Evolutionary conservation across 2,888 invertebrate species (phyloP).

Genomic region (Cepaea hortensis): DNA sequence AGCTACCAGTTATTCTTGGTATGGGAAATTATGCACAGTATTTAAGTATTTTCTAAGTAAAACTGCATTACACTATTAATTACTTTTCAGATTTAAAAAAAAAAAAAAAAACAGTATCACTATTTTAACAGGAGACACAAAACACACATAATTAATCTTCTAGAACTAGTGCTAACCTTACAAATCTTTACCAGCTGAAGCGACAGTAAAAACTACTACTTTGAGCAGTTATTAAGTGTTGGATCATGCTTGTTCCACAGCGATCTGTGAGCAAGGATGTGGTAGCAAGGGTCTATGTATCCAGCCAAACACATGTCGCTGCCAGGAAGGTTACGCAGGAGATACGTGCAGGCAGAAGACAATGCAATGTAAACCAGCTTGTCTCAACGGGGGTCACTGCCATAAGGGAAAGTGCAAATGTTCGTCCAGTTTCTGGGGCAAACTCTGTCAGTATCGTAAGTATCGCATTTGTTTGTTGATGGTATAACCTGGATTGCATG

Average conservation of each 20-base stretch:
- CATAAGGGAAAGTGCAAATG: slow-evolving; percentile 70
- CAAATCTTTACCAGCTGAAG: not conserved
- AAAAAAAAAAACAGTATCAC: no score
- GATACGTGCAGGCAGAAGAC: slow-evolving; percentile 61
- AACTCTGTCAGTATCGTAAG: slow-evolving; percentile 70
- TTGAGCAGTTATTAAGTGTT: not conserved
- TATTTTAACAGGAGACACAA: no score
- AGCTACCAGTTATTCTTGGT: no score
- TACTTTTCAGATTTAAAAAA: no score
- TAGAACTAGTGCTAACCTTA: not conserved
- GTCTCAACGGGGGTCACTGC: slow-evolving; percentile 72
- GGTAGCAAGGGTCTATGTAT: slow-evolving; percentile 68
- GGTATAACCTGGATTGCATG: not conserved
- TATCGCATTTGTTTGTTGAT: not conserved
- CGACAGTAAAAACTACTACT: not conserved
- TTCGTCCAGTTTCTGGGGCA: slow-evolving; percentile 65
- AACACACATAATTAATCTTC: no score
- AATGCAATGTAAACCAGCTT: slow-evolving; percentile 61
- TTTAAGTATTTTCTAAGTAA: no score
- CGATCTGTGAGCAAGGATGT: slow-evolving; percentile 71
- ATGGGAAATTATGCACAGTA: no score
- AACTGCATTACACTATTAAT: no score
- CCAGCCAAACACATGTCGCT: slow-evolving; percentile 71
- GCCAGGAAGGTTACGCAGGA: slow-evolving; percentile 68
- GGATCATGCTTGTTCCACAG: slow-evolving; percentile 55